A percentile compares a stretch with the other conserved stretches of the same genome.
Conservation (phyloP, 2,113 vertebrate genomes). For the Fregetta grallaria region DNA sequence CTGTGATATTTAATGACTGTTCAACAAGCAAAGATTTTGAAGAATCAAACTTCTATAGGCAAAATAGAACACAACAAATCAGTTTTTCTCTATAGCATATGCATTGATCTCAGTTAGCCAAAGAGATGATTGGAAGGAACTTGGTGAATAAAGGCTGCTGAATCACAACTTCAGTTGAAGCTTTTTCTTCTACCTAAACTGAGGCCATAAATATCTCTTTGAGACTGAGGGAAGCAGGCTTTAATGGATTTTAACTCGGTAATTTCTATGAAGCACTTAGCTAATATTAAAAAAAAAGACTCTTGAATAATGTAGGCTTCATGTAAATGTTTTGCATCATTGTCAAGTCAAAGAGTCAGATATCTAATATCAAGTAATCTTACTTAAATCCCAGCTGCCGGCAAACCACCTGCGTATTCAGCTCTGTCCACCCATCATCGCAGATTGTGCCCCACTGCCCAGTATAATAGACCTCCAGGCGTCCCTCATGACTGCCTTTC, state of each 20-base stretch:
- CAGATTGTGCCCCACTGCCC: constrained; percentile 94
- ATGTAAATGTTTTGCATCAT: background rate
- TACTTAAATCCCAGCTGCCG: constrained; percentile 94
- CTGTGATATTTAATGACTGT: background rate
- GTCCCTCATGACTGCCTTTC: constrained; percentile 79
- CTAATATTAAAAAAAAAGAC: background rate
- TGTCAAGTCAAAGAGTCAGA: background rate
- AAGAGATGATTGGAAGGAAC: background rate
- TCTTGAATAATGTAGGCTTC: background rate
- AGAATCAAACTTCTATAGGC: background rate
- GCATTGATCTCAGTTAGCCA: background rate
- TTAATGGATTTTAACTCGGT: background rate
- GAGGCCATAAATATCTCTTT: background rate
- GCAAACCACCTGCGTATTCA: constrained; percentile 87
- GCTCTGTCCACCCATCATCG: constrained; percentile 89
- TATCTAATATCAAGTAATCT: constrained; percentile 12
- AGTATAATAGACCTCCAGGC: constrained; percentile 84
- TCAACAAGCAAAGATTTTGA: background rate
- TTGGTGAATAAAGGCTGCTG: background rate
- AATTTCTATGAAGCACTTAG: background rate
- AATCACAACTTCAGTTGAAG: background rate
- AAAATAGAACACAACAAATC: background rate
- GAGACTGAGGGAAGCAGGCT: background rate
- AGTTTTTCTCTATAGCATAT: background rate
- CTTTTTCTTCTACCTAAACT: background rate